A percentile compares a stretch with the other conserved stretches of the same genome.
Evolutionary conservation across 2,888 invertebrate genomes (phyloP).

Genomic region (Schrankia costaestrigalis): DNA sequence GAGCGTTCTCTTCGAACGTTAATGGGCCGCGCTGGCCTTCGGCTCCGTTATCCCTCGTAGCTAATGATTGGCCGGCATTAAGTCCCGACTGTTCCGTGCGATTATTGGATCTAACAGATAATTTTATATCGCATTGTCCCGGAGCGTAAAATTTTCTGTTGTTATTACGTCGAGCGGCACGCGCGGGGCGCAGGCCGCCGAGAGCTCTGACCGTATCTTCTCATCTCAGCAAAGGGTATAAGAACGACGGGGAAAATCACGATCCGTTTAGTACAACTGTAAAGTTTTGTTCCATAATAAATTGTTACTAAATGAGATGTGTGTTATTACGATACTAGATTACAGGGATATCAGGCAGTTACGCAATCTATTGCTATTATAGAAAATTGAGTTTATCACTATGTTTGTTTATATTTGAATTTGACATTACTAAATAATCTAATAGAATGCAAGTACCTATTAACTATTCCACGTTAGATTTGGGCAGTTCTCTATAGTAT

Average conservation of each 20-base stretch:
- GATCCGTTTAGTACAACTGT: slow-evolving; percentile 46
- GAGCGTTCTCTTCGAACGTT: slow-evolving; percentile 51
- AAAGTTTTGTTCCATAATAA: slow-evolving; percentile 21
- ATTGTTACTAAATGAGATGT: slow-evolving; percentile 26
- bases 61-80: slow-evolving; percentile 81
- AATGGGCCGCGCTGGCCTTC: slow-evolving; percentile 64
- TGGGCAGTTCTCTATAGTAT: too few species aligned
- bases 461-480: too few species aligned
- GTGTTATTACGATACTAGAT: slow-evolving; percentile 1
- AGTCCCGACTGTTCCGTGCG: slow-evolving; percentile 76
- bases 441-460: too few species aligned
- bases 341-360: neutral
- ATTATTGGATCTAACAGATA: slow-evolving; percentile 81
- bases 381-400: too few species aligned
- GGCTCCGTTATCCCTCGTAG: slow-evolving; percentile 79
- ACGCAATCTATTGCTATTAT: too few species aligned
- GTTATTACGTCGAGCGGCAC: slow-evolving; percentile 67
- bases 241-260: slow-evolving; percentile 49
- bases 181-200: slow-evolving; percentile 41
- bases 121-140: slow-evolving; percentile 80
- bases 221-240: slow-evolving; percentile 49
- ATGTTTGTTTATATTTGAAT: too few species aligned
- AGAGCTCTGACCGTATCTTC: slow-evolving; percentile 45
- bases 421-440: too few species aligned
- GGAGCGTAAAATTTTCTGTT: slow-evolving; percentile 80